Conservation (phyloP, 2,888 invertebrate genomes). For the Bruchidius siliquastri region DNA sequence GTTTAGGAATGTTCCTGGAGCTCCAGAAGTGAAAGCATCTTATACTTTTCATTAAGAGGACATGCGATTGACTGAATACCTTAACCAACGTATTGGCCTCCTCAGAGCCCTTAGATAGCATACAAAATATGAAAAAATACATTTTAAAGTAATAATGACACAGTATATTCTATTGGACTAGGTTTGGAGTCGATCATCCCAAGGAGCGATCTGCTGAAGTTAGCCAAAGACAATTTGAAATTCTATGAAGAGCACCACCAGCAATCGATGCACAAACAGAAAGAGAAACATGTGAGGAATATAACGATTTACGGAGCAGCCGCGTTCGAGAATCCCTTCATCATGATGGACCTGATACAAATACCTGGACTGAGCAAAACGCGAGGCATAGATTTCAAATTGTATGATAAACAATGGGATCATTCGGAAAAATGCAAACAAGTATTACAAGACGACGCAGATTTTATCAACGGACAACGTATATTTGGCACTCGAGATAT, state of each 20-base stretch:
- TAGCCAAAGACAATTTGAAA: conserved; percentile 21
- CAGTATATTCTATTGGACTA: neutral
- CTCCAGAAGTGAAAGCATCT: no score
- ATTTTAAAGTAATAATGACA: no score
- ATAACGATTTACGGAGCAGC: conserved; percentile 35
- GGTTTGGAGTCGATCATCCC: conserved; percentile 37
- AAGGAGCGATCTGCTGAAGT: conserved; percentile 29
- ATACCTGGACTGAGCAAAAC: conserved; percentile 24
- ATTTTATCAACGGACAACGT: neutral
- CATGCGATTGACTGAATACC: no score
- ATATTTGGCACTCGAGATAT: conserved; percentile 30
- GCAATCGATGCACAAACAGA: conserved; percentile 3
- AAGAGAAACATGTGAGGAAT: conserved; percentile 11
- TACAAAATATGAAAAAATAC: no score
- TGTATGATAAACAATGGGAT: neutral
- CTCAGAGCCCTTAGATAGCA: no score
- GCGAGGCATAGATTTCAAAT: neutral
- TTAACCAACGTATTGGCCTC: no score
- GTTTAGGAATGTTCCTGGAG: no score
- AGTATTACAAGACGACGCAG: neutral
- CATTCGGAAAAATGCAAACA: neutral
- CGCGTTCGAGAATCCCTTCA: conserved; percentile 26
- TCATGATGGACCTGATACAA: conserved; percentile 35
- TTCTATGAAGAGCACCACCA: conserved; percentile 1
- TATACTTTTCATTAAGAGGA: no score